A percentile compares a stretch with the other conserved stretches of the same genome.
phyloP scores from a whole-genome alignment of 2,113 vertebrate species.

The Colius striatus region DNA sequence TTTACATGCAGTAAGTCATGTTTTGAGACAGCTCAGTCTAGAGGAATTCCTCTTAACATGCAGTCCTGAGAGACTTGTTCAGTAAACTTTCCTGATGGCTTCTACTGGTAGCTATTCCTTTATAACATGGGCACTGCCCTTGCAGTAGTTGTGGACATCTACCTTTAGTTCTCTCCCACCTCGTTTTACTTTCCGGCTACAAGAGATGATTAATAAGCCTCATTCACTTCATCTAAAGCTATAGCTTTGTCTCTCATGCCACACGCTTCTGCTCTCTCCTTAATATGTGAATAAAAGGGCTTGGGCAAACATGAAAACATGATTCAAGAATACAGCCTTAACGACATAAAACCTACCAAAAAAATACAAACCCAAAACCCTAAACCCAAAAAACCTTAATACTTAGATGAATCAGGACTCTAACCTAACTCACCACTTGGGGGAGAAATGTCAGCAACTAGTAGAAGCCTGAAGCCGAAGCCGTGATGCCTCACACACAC shows the following conservation, averaged over 20 bases:
- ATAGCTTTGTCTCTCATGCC: background rate
- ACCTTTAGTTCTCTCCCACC: background rate
- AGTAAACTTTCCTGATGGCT: background rate
- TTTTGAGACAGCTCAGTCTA: background rate
- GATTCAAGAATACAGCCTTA: background rate
- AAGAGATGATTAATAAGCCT: background rate
- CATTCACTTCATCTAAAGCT: background rate
- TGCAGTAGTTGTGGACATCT: background rate
- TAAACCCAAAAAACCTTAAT: too few relatives aligned
- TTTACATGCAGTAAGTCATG: background rate
- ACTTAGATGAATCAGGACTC: background rate
- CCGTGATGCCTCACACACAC: rapidly evolving
- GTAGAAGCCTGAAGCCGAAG: background rate
- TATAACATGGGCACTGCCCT: background rate
- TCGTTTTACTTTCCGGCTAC: background rate
- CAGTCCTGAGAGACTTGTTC: background rate
- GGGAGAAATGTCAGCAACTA: background rate
- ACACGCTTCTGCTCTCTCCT: rapidly evolving
- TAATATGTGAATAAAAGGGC: background rate
- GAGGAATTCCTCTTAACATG: background rate
- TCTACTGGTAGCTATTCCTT: background rate
- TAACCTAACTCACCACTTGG: rapidly evolving
- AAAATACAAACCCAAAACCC: too few relatives aligned
- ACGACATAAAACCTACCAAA: background rate
- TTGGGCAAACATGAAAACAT: background rate